These are phyloP conservation scores for Lepus townsendii DNA, from an alignment of 2,797 vertebrate species.

Conservation along the genomic window DNA sequence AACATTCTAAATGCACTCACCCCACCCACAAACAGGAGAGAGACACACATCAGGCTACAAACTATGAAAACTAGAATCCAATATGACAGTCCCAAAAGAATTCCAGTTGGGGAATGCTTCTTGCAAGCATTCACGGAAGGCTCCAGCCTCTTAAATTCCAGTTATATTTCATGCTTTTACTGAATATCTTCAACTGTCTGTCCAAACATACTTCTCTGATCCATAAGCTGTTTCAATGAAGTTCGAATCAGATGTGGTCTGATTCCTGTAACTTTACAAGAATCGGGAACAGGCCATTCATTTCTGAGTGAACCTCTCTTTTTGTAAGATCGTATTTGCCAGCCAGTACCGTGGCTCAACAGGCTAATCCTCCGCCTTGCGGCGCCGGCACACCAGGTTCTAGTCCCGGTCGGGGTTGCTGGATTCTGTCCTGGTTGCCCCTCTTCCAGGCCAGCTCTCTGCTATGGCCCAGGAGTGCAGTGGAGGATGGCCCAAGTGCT, in stretches of 20 bases:
- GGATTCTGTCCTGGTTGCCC: too few relatives aligned
- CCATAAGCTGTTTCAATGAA: constrained; percentile 59
- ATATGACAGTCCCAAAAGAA: constrained; percentile 26
- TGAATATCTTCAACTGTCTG: constrained; percentile 69
- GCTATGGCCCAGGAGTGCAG: too few relatives aligned
- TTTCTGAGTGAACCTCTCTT: constrained; percentile 9
- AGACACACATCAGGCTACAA: background rate
- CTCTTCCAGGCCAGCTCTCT: too few relatives aligned
- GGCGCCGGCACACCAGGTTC: too few relatives aligned
- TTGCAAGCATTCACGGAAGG: constrained; percentile 22
- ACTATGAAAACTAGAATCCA: background rate
- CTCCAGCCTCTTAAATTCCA: background rate
- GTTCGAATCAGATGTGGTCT: constrained; percentile 42
- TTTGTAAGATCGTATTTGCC: background rate
- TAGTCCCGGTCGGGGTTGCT: too few relatives aligned
- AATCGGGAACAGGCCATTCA: constrained; percentile 37
- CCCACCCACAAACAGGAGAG: background rate
- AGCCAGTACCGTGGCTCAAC: too few relatives aligned
- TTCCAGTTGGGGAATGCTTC: background rate
- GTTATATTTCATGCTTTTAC: constrained; percentile 69
- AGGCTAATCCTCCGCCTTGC: too few relatives aligned
- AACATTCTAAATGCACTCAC: rapidly evolving
- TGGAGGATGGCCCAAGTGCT: too few relatives aligned
- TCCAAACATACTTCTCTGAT: constrained; percentile 59
- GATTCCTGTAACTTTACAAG: constrained; percentile 60